A percentile compares a stretch with the other conserved stretches of the same genome.
These are phyloP conservation scores for Mustela nigripes DNA, from an alignment of 2,113 vertebrate genomes.

Conservation along the genomic window DNA sequence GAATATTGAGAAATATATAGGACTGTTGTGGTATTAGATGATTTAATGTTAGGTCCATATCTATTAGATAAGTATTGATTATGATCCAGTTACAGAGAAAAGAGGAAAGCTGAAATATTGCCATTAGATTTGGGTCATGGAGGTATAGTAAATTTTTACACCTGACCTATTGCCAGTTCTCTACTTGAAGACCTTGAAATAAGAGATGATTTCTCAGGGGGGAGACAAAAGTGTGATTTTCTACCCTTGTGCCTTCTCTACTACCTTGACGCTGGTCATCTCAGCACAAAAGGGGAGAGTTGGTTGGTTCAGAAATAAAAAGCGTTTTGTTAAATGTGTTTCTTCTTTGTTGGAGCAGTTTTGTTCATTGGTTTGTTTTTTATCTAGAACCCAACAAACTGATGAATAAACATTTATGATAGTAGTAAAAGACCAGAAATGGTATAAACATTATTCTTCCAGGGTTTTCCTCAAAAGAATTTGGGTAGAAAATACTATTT, in stretches of 20 bases:
- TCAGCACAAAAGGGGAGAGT: background rate
- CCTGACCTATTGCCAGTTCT: background rate
- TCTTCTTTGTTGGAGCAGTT: background rate
- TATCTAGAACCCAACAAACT: background rate
- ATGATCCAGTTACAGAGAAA: background rate
- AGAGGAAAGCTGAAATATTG: background rate
- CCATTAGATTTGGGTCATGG: background rate
- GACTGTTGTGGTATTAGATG: background rate
- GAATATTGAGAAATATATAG: background rate
- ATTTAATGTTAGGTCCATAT: background rate
- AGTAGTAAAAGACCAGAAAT: background rate
- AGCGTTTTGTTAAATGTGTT: background rate
- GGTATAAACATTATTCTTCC: background rate
- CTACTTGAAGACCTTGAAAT: background rate
- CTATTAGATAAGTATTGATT: background rate
- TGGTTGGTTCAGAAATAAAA: background rate
- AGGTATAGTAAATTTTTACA: background rate
- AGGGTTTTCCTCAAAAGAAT: background rate
- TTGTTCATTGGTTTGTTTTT: background rate
- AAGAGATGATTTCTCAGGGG: background rate
- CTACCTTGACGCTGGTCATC: background rate
- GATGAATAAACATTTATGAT: background rate
- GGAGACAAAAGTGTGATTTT: background rate
- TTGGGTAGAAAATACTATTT: background rate
- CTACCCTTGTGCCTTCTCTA: background rate